Percentiles rank a stretch among this genome's conserved stretches.
Evolutionary conservation across 2,888 invertebrate species (phyloP).

Genomic region (Pediacus dermestoides): DNA sequence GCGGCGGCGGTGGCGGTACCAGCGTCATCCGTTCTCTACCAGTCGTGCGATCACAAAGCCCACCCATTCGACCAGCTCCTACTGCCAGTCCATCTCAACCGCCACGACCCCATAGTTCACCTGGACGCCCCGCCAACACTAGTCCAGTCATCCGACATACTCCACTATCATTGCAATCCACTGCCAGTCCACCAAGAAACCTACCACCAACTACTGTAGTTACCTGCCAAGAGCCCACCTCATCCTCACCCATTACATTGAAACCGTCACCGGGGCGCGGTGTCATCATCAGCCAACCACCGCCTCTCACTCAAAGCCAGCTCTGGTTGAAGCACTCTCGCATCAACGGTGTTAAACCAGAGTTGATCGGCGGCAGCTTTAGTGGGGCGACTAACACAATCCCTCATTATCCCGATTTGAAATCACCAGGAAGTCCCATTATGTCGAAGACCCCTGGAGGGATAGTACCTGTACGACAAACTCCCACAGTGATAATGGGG

Average conservation of each 20-base stretch:
- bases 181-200: conserved; percentile 32
- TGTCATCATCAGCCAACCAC: conserved; percentile 43
- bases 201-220: conserved; percentile 22
- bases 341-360: conserved; percentile 74
- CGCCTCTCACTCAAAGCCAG: conserved; percentile 41
- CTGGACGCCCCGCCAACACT: conserved; percentile 44
- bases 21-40: conserved; percentile 45
- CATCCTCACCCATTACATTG: conserved; percentile 24
- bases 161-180: conserved; percentile 43
- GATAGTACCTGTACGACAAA: conserved; percentile 54
- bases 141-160: conserved; percentile 46
- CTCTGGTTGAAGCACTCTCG: conserved; percentile 54
- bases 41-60: conserved; percentile 45
- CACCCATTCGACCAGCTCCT: conserved; percentile 43
- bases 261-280: conserved; percentile 29
- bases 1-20: conserved; percentile 38
- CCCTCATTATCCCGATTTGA: conserved; percentile 40
- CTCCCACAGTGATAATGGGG: conserved; percentile 90
- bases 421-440: conserved; percentile 37
- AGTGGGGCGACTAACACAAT: conserved; percentile 33
- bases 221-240: conserved; percentile 32
- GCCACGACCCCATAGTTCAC: conserved; percentile 49
- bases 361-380: conserved; percentile 59
- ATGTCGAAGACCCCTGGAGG: conserved; percentile 18
- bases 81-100: conserved; percentile 45